Evolutionary conservation across 2,888 invertebrate species (phyloP), one percentile per base, ranked within the genome.

Genomic region (Caenorhabditis wallacei): DNA sequence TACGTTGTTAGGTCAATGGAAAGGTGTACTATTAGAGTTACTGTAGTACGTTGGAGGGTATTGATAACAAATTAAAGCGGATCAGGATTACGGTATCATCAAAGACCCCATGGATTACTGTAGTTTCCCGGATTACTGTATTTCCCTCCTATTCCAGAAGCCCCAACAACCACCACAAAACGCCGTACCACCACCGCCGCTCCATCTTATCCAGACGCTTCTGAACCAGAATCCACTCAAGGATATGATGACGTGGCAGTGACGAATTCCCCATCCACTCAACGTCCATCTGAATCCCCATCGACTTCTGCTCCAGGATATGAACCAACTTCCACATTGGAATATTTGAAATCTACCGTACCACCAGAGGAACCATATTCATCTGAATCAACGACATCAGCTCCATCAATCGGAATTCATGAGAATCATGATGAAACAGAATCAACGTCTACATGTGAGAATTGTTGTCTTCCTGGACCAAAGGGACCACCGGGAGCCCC

Each of bases 381-480:
- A n/a, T 48, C 35, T 35, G 26, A 2, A 35, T 53, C 40, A 3
- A 40, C 18, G 0, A 40, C 72, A 7, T 57, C 68, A 18, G 56
- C 68, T 24, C 64, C 80, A 59, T 57, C 69, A 1, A 13, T 48
- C 5, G 59, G 22, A 35, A 24, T 57, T 63, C 66, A 59, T 54
- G 61, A 76, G 56, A 11, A 76, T 26, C 46, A 24, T 18, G 54
- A 64, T 22, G 56, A 57, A 24, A 26, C 54, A 20, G 56, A 57
- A 11, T 40, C 54, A 18, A 71, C 72, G 3, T n/a, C 72, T 8
- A 53, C 61, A 2, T 83, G 83, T 51, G 75, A 83, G 20, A 64
- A 69, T 24, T 82, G 82, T 54, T 82, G 84, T 68, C 53, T 66
- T 5, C 80, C 84, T 24, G 79, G 83, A 22, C 74, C 83, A 20